A percentile compares a stretch with the other conserved stretches of the same genome.
phyloP scores from a whole-genome alignment of 2,888 invertebrate genomes.

The Lysandra coridon region DNA sequence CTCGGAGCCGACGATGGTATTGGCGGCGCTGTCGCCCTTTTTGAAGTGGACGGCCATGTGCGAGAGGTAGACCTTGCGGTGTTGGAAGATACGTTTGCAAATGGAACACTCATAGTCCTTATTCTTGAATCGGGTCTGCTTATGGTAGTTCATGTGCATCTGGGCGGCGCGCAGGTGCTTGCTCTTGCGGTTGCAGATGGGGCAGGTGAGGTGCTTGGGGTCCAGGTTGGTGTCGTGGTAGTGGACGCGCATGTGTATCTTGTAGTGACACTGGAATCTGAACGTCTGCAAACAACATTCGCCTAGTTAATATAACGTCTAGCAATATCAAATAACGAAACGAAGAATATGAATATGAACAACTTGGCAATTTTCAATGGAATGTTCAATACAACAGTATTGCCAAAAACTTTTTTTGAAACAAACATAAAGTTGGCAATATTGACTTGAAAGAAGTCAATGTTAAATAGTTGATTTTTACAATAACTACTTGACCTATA shows the following conservation, averaged over 20 bases:
- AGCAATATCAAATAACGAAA: neutral
- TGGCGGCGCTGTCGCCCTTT: conserved; percentile 65
- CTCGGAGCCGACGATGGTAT: conserved; percentile 59
- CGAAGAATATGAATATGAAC: neutral
- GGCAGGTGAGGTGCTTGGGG: conserved; percentile 65
- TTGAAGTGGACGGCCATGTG: conserved; percentile 76
- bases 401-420: too few relatives aligned
- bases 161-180: conserved; percentile 74
- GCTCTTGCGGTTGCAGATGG: conserved; percentile 68
- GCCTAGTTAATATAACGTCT: neutral
- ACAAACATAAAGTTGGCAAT: too few relatives aligned
- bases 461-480: too few relatives aligned
- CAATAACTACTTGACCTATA: too few relatives aligned
- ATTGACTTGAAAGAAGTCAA: too few relatives aligned
- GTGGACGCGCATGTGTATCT: conserved; percentile 71
- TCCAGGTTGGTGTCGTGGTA: conserved; percentile 66
- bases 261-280: conserved; percentile 70
- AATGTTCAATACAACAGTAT: too few relatives aligned
- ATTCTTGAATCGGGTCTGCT: conserved; percentile 71
- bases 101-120: conserved; percentile 75
- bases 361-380: neutral
- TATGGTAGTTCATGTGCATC: conserved; percentile 73
- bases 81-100: conserved; percentile 71
- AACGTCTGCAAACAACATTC: conserved; percentile 56
- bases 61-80: conserved; percentile 66